These are phyloP conservation scores for Orcinus orca DNA, from an alignment of 2,113 vertebrate species.

Conservation along the genomic window DNA sequence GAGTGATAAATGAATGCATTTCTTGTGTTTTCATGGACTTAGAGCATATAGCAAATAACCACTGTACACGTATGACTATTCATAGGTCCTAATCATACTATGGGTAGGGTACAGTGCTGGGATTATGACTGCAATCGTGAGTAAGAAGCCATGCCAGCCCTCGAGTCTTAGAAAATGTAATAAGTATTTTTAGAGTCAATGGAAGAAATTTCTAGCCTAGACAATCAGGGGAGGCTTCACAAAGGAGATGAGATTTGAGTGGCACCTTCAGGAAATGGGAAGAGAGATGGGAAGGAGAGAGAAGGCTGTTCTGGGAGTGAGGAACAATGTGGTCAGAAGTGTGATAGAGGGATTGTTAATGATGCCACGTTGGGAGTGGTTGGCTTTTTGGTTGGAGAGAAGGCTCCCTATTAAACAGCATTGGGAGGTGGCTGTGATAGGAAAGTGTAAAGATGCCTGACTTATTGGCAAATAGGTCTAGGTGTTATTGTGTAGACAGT, in stretches of 20 bases:
- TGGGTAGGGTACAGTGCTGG: neutral
- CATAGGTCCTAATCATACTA: neutral
- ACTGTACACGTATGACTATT: neutral
- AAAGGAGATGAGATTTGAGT: neutral
- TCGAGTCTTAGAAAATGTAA: neutral
- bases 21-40: neutral
- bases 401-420: neutral
- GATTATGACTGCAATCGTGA: neutral
- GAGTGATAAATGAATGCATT: neutral
- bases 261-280: neutral
- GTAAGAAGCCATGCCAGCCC: neutral
- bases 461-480: neutral
- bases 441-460: neutral
- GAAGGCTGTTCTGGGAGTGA: neutral
- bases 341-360: neutral
- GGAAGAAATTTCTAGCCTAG: neutral
- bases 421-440: neutral
- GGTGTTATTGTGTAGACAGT: neutral
- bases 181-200: neutral
- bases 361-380: neutral
- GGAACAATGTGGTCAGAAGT: neutral
- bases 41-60: neutral
- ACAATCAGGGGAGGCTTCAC: neutral
- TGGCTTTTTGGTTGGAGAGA: neutral
- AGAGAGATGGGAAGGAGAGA: neutral